A percentile compares a stretch with the other conserved stretches of the same genome.
Evolutionary conservation across 2,113 vertebrate genomes (phyloP).

Genomic region (Brienomyrus longianalis): DNA sequence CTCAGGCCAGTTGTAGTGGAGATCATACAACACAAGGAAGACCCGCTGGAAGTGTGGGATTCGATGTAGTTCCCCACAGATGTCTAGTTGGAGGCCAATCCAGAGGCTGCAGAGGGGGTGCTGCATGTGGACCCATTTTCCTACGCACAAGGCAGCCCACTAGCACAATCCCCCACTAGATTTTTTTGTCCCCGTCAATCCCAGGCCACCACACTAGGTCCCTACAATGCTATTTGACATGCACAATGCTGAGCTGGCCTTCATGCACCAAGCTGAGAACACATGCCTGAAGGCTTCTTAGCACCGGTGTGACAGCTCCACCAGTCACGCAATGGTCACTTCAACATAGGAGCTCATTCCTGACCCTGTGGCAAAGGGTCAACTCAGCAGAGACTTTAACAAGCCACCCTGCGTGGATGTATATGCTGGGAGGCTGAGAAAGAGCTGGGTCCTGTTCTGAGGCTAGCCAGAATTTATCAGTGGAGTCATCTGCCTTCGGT

Average conservation of each 20-base stretch:
- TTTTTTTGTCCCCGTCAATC: background rate
- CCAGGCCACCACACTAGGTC: constrained; percentile 6
- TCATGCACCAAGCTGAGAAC: background rate
- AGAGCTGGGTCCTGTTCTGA: constrained; percentile 8
- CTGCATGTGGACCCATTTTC: background rate
- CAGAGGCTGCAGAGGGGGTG: background rate
- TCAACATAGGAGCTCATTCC: no score
- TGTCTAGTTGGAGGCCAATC: constrained; percentile 8
- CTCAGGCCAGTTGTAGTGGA: constrained; percentile 7
- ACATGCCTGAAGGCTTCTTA: background rate
- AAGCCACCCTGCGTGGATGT: background rate
- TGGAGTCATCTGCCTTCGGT: background rate
- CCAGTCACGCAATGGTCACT: background rate
- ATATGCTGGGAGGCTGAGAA: background rate
- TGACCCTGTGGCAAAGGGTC: no score
- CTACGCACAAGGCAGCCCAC: background rate
- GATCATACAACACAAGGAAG: background rate
- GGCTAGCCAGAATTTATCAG: background rate
- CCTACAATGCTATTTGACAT: background rate
- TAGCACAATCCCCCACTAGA: background rate
- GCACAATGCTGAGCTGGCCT: background rate
- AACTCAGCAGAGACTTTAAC: background rate
- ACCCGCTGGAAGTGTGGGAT: constrained; percentile 4
- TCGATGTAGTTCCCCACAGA: background rate
- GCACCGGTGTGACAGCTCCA: background rate